These are phyloP conservation scores for Magallana angulata DNA, from an alignment of 1,140 invertebrate genomes.

Conservation along the genomic window DNA sequence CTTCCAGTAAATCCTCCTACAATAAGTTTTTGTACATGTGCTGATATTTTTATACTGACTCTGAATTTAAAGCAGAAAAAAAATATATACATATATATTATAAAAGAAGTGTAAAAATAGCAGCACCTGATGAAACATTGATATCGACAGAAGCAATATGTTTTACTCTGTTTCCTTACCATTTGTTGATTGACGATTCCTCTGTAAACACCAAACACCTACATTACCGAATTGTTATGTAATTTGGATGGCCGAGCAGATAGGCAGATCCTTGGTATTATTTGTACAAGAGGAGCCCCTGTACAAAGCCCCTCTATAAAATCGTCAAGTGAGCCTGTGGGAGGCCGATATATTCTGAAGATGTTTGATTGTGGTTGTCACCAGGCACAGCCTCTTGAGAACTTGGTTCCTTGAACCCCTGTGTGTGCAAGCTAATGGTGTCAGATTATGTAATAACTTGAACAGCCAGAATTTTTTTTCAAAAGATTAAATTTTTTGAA, in stretches of 20 bases:
- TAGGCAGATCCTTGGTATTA: neutral
- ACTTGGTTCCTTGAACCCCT: too few relatives aligned
- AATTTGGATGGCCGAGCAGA: constrained; percentile 22
- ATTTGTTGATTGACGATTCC: neutral
- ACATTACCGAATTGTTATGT: constrained; percentile 15
- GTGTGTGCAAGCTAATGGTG: too few relatives aligned
- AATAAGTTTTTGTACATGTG: too few relatives aligned
- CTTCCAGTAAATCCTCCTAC: neutral
- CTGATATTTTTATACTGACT: too few relatives aligned
- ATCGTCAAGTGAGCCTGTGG: neutral
- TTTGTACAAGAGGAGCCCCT: neutral
- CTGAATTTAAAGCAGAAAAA: too few relatives aligned
- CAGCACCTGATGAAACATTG: neutral
- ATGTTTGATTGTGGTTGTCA: neutral
- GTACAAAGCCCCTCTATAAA: neutral
- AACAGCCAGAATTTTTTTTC: too few relatives aligned
- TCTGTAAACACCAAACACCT: constrained; percentile 7
- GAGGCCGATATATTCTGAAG: neutral
- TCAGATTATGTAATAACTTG: too few relatives aligned
- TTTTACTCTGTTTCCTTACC: neutral
- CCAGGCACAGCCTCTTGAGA: neutral
- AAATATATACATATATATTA: too few relatives aligned
- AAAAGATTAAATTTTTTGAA: too few relatives aligned
- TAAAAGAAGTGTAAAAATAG: neutral
- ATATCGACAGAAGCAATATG: neutral